Percentiles rank a stretch among this genome's conserved stretches.
These are phyloP conservation scores for Geothlypis trichas DNA, from an alignment of 2,113 vertebrate genomes.

Conservation along the genomic window DNA sequence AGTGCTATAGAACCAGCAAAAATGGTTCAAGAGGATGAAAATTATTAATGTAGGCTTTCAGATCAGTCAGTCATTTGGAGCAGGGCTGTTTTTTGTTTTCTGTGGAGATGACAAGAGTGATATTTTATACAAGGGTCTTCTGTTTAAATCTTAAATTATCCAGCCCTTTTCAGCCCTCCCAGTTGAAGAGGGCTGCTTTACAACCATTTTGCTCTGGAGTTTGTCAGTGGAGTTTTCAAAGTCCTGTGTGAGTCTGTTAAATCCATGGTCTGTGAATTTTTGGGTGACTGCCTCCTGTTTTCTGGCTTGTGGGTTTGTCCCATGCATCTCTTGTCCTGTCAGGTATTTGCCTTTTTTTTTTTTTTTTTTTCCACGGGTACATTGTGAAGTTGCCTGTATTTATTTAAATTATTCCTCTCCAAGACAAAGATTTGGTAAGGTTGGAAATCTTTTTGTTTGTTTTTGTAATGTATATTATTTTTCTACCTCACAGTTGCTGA, in stretches of 20 bases:
- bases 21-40: background rate
- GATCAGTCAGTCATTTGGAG: background rate
- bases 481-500: background rate
- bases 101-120: background rate
- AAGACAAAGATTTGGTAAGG: background rate
- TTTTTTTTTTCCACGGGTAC: background rate
- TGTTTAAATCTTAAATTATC: background rate
- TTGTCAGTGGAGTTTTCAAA: background rate
- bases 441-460: rapidly evolving
- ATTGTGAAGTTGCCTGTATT: background rate
- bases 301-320: background rate
- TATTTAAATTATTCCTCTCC: background rate
- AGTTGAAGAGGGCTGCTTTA: background rate
- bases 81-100: background rate
- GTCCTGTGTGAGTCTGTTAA: background rate
- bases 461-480: background rate
- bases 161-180: background rate
- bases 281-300: background rate
- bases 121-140: background rate
- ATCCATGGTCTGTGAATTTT: background rate
- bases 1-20: background rate
- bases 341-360: background rate
- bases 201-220: background rate
- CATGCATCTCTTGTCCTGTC: rapidly evolving
- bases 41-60: background rate